Base-by-base conservation (phyloP, 2,888 invertebrate species). In the Rhyacophila evoluta region DNA sequence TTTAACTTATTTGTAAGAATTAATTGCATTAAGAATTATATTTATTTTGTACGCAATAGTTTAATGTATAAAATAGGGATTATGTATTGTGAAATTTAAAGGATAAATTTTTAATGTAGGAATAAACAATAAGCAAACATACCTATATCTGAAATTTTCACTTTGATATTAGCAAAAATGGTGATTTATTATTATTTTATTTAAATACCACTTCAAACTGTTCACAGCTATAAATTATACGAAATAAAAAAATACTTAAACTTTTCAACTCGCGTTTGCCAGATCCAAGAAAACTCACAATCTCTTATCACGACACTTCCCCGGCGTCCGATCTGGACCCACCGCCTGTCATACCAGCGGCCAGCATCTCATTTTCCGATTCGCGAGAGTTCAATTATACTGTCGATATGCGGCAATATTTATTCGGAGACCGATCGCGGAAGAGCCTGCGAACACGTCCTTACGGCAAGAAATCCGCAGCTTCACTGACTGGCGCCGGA, bases 251-350 rank as follows among this genome's bases (percentile, higher is more conserved):
- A 55, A 55, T 55, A 55, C 55, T 19, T 12, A 55, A 55, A 55
- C 55, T 55, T 55, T 55, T 10, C 55, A 55, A 55, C 55, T 55
- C 55, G 10, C 15, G 55, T 19, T 5, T 10, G 55, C 55, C 25
- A 15, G 55, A 33, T 33, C 29, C 29, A 4, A 33, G 55, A 19
- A 55, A 55, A 19, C 55, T 55, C 55, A 55, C 55, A 55, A 55
- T 55, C 55, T 55, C 55, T 55, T 55, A 55, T 55, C 55, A 55
- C 55, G 55, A 19, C 55, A 55, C 55, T 55, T 55, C 19, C 55
- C 55, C 55, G 55, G 55, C 55, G 55, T 19, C 55, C 25, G 19
- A 19, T 2, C 19, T 25, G 19, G 12, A 15, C 55, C 55, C 55
- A 19, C 55, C 55, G 55, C 15, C 55, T 55, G 55, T 55, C 55